Evolutionary conservation across 1,140 invertebrate genomes (phyloP).

Genomic region (Diorhabda sublineata): DNA sequence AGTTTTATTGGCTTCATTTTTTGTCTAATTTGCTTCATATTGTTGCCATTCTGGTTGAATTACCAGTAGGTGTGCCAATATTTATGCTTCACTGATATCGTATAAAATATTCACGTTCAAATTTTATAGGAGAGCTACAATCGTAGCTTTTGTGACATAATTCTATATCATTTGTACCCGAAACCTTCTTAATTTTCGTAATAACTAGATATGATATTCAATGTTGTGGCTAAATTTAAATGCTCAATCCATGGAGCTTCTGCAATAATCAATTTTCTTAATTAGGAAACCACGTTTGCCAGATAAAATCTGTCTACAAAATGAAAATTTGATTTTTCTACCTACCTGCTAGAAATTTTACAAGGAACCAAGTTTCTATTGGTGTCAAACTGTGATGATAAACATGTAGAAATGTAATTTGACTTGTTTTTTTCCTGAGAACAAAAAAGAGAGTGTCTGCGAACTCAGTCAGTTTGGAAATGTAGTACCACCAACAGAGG

Average conservation of each 20-base stretch:
- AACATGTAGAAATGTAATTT: conserved; percentile 87
- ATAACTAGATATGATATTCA: not conserved
- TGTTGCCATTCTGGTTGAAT: too few relatives aligned
- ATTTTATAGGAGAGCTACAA: too few relatives aligned
- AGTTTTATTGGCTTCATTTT: too few relatives aligned
- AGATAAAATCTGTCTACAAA: not conserved
- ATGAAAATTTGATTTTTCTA: conserved; percentile 1
- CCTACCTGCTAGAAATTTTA: conserved; percentile 88
- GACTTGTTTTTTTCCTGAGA: conserved; percentile 86
- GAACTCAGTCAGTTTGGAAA: conserved; percentile 95
- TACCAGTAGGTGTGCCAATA: too few relatives aligned
- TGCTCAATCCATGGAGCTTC: not conserved
- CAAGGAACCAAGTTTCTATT: conserved; percentile 91
- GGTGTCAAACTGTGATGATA: conserved; percentile 95
- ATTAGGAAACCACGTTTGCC: not conserved
- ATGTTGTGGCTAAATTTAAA: not conserved
- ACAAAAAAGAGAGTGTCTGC: conserved; percentile 93
- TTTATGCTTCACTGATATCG: too few relatives aligned
- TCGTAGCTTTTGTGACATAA: too few relatives aligned
- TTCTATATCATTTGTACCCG: not conserved
- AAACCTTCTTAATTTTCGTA: not conserved
- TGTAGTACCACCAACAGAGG: conserved; percentile 94
- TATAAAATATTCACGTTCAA: too few relatives aligned
- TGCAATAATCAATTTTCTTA: not conserved
- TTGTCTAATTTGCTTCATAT: too few relatives aligned